Percentiles rank a stretch among this genome's conserved stretches.
Conservation (phyloP, 1,140 invertebrate genomes). For the Liolophura sinensis region DNA sequence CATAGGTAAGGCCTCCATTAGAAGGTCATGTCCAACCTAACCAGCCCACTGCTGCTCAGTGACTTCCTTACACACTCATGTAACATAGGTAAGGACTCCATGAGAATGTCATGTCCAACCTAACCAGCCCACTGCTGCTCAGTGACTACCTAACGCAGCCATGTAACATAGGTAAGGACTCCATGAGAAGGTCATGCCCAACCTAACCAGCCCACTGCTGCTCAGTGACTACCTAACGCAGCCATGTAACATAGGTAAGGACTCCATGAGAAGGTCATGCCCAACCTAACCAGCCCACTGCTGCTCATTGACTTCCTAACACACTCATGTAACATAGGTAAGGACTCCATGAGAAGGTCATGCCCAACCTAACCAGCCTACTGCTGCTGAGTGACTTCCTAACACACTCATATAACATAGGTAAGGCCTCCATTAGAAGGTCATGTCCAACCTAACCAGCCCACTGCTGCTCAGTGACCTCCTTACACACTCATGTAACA, state of each 20-base stretch:
- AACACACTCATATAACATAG: slow-evolving; percentile 83
- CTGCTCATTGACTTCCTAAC: slow-evolving; percentile 90
- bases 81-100: no score
- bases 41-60: no score
- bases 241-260: slow-evolving; percentile 77
- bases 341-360: slow-evolving; percentile 75
- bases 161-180: slow-evolving; percentile 76
- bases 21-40: no score
- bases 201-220: slow-evolving; percentile 79
- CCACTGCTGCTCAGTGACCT: slow-evolving; percentile 89
- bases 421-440: slow-evolving; percentile 76
- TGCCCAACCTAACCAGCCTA: slow-evolving; percentile 80
- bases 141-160: slow-evolving; percentile 93
- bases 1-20: slow-evolving; percentile 72
- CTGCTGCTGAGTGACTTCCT: slow-evolving; percentile 89
- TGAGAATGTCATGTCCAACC: slow-evolving; percentile 78
- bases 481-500: slow-evolving; percentile 85
- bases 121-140: slow-evolving; percentile 79
- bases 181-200: slow-evolving; percentile 78
- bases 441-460: slow-evolving; percentile 79
- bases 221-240: slow-evolving; percentile 93
- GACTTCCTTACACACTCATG: no score
- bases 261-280: slow-evolving; percentile 80
- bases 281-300: slow-evolving; percentile 79
- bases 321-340: slow-evolving; percentile 82